These are phyloP conservation scores for Phalacrocorax brasilianus DNA, from an alignment of 2,113 vertebrate genomes.

Conservation along the genomic window DNA sequence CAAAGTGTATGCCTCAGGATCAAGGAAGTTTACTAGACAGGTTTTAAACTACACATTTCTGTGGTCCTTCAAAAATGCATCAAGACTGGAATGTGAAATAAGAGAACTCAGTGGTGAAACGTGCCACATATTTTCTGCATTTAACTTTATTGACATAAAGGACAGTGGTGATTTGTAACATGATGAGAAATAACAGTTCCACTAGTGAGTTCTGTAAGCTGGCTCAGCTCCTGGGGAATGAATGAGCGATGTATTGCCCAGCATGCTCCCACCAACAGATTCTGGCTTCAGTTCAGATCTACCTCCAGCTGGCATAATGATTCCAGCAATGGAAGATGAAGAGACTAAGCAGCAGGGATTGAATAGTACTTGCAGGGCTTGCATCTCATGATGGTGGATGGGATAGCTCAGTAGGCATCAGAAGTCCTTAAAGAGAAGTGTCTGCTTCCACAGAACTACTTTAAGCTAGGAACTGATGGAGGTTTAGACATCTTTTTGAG, in stretches of 20 bases:
- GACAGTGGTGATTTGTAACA: not conserved
- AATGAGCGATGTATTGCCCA: not conserved
- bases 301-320: not conserved
- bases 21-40: conserved; percentile 66
- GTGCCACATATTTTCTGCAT: not conserved
- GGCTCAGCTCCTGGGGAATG: not conserved
- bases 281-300: not conserved
- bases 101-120: conserved; percentile 2
- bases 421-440: not conserved
- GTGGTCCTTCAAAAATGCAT: conserved; percentile 41
- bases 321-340: not conserved
- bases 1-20: conserved; percentile 54
- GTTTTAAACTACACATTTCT: conserved; percentile 59
- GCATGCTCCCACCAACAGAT: not conserved
- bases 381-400: not conserved
- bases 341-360: not conserved
- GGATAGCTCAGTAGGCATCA: not conserved
- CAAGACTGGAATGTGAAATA: conserved; percentile 68
- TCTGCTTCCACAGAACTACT: not conserved
- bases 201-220: not conserved
- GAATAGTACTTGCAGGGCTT: not conserved
- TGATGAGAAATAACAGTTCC: not conserved
- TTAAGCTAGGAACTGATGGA: not conserved
- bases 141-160: not conserved
- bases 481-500: not conserved